Evolutionary conservation across 2,888 invertebrate species (phyloP), one percentile per base, ranked within the genome.

Genomic region (Hemithea aestivaria): DNA sequence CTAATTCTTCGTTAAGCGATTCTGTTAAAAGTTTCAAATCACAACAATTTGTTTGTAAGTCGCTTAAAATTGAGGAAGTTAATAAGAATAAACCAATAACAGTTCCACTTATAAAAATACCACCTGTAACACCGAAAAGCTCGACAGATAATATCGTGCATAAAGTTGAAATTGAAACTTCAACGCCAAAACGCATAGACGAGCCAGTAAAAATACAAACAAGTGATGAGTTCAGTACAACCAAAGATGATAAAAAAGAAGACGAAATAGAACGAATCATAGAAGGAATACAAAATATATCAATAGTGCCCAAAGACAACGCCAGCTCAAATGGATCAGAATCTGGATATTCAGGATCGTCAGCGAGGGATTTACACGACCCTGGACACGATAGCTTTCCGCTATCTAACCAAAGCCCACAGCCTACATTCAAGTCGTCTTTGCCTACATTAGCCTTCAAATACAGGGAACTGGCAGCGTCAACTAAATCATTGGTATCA

Each of bases 281-380:
- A 30, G 46, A 51, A 48, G 51, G 52, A 27, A 60, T 61, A 24
- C 54, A 62, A 48, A 60, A 57, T 23, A 45, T 60, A 28, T 40
- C 53, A 7, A 47, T 63, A 24, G 45, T 56, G 11, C 52, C 55
- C 27, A 64, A 51, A 48, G 55, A 63, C 33, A 60, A 62, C 47
- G 49, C 49, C 2, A 75, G 73, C 53, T 69, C 60, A 22, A 72
- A 66, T 49, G 66, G 58, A 20, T 75, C 80, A 24, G 75, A 78
- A 54, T 78, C 76, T 24, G 74, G 72, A 7, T 74, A 73, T 33
- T 66, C 68, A 20, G 77, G 66, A 20, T 75, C 73, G 7, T 66
- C 63, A 22, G 56, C 60, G 20, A 64, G 56, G 49, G 67, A 73
- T 46, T 49, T 66, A 21, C 55, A 60, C 40, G 64, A 69, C 24